Percentiles rank a stretch among this genome's conserved stretches.
phyloP scores from a whole-genome alignment of 2,888 invertebrate species.

The Brenthis hecate region DNA sequence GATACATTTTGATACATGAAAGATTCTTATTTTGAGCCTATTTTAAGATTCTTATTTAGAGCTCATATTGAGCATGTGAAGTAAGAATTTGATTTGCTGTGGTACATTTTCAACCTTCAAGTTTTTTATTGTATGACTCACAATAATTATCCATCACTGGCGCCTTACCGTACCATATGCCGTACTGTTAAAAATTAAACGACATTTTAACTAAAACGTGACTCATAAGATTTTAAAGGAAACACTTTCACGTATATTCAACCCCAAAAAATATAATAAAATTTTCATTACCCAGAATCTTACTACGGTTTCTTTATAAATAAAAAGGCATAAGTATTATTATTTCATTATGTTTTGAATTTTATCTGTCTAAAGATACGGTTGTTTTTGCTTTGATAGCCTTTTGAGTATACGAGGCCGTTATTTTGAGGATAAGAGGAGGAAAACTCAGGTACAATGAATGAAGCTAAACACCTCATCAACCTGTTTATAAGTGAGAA shows the following conservation, averaged over 20 bases:
- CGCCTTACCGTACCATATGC: neutral
- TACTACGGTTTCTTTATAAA: conserved; percentile 14
- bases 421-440: conserved; percentile 25
- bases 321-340: neutral
- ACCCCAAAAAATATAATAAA: conserved; percentile 30
- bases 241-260: conserved; percentile 28
- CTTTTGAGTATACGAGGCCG: conserved; percentile 4
- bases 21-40: conserved; percentile 1
- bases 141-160: neutral
- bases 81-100: neutral
- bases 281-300: conserved; percentile 14
- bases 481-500: conserved; percentile 37
- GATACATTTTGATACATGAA: conserved; percentile 3
- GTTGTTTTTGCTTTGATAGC: conserved; percentile 5
- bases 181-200: conserved; percentile 4
- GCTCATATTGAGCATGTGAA: neutral
- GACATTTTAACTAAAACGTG: conserved; percentile 2
- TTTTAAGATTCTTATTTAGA: conserved; percentile 5
- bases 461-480: conserved; percentile 30
- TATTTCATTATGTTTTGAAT: neutral
- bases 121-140: conserved; percentile 4
- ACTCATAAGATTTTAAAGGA: conserved; percentile 25
- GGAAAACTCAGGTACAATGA: conserved; percentile 39
- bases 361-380: neutral
- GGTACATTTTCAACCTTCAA: conserved; percentile 8